These are phyloP conservation scores for Tenthredo distinguenda DNA, from an alignment of 2,888 invertebrate species.

Conservation along the genomic window DNA sequence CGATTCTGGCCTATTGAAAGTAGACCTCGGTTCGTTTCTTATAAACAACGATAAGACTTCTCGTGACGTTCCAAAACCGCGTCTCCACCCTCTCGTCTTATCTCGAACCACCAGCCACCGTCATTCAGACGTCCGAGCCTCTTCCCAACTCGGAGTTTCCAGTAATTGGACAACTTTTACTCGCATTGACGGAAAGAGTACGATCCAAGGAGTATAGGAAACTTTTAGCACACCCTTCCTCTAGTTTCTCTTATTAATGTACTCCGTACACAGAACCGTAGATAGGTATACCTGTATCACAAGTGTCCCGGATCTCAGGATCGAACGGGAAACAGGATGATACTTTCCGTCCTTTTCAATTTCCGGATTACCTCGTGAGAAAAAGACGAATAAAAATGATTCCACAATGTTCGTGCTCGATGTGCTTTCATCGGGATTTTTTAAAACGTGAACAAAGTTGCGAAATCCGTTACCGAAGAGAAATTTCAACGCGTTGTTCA, in stretches of 20 bases:
- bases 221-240: conserved; percentile 7
- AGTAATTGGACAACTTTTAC: conserved; percentile 46
- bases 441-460: not conserved
- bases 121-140: conserved; percentile 15
- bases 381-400: not conserved
- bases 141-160: conserved; percentile 13
- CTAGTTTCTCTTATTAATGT: not conserved
- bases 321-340: not conserved
- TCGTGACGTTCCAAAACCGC: not conserved
- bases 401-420: not conserved
- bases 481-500: not conserved
- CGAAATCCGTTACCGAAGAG: not conserved
- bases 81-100: not conserved
- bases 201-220: not conserved
- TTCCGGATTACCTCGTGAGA: not conserved
- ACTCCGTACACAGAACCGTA: not conserved
- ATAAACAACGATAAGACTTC: not conserved
- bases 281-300: not conserved
- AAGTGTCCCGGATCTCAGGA: not conserved
- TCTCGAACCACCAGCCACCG: conserved; percentile 24
- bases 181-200: not conserved
- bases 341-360: not conserved
- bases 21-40: not conserved
- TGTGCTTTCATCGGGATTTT: not conserved
- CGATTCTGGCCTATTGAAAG: not conserved